A percentile compares a stretch with the other conserved stretches of the same genome.
Conservation (phyloP, 2,888 invertebrate species). For the Sinhomidia bicolor region DNA sequence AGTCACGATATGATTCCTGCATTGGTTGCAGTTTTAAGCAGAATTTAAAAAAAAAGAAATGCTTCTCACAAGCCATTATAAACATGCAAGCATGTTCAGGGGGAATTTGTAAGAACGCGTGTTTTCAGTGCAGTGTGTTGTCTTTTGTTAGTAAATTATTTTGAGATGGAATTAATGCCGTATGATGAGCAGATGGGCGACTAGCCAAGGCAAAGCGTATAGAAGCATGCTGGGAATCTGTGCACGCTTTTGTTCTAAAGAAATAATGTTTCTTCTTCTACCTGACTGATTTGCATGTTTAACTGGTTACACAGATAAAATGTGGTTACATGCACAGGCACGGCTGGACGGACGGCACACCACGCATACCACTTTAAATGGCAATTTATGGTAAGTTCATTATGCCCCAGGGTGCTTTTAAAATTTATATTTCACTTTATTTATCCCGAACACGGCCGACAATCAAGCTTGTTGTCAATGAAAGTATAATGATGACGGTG, state of each 20-base stretch:
- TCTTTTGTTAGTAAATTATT: too few species aligned
- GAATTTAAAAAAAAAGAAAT: background rate
- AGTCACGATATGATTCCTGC: background rate
- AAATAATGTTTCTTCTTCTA: background rate
- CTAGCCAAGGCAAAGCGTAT: too few species aligned
- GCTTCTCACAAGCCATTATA: background rate
- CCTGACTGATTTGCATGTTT: conserved; percentile 1
- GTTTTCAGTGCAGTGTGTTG: too few species aligned
- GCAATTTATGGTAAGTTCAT: background rate
- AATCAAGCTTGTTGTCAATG: too few species aligned
- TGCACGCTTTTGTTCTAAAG: too few species aligned
- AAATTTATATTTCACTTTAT: background rate
- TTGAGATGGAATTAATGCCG: too few species aligned
- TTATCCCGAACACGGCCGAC: too few species aligned
- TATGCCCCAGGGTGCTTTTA: background rate
- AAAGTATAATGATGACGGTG: too few species aligned
- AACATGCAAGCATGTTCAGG: too few species aligned
- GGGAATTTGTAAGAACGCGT: too few species aligned
- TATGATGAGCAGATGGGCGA: too few species aligned
- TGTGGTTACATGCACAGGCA: background rate
- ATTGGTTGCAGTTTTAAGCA: background rate
- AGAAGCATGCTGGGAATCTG: too few species aligned
- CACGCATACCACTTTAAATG: background rate
- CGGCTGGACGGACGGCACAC: background rate
- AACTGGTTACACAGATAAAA: background rate